Evolutionary conservation across 2,113 vertebrate species (phyloP).

Genomic region (Microcebus lehilahytsara): DNA sequence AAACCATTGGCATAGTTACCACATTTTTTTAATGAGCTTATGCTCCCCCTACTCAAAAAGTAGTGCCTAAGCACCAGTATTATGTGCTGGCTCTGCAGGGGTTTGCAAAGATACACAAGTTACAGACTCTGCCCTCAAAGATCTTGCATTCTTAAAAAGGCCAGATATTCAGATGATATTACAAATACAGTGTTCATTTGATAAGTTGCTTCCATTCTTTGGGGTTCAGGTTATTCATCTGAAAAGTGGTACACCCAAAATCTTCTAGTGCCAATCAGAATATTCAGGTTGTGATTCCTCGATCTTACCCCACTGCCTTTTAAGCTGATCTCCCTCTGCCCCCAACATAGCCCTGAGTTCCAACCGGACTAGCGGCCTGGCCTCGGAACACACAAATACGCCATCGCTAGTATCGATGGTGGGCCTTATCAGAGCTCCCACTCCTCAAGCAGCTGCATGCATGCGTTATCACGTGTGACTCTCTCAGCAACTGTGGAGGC

Average conservation of each 20-base stretch:
- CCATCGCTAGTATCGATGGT: fast-evolving
- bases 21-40: not conserved
- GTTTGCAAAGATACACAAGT: not conserved
- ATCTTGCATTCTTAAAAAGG: not conserved
- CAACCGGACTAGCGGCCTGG: not conserved
- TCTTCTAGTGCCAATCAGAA: not conserved
- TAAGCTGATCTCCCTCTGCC: not conserved
- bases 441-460: not conserved
- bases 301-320: not conserved
- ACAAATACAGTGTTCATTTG: not conserved
- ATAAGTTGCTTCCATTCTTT: not conserved
- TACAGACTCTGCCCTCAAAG: not conserved
- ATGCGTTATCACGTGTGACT: not conserved
- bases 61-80: not conserved
- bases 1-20: not conserved
- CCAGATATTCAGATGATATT: not conserved
- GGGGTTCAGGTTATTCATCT: not conserved
- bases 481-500: not conserved
- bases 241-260: not conserved
- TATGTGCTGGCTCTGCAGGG: not conserved
- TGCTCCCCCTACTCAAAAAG: not conserved
- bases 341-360: not conserved
- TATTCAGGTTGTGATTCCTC: not conserved
- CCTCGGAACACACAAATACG: not conserved
- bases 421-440: not conserved